Base-by-base conservation (phyloP, 2,888 invertebrate species). In the Microctonus aethiopoides region DNA sequence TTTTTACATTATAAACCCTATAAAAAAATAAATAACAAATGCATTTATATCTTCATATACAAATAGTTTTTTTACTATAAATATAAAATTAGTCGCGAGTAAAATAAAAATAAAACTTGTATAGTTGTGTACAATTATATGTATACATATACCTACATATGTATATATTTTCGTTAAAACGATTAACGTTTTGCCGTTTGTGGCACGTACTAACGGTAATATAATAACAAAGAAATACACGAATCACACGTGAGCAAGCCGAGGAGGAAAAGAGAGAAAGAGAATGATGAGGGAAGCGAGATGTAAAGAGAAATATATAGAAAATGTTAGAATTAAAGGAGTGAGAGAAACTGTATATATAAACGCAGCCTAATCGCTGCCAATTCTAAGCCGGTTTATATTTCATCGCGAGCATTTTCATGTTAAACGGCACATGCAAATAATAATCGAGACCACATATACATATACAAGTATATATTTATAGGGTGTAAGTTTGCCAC, bases 181-280 rank as follows among this genome's bases (percentile, higher is more conserved):
- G 75, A 76, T 76, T 73, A 76, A 76, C 68, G 68, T 68, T 73
- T 70, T 60, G 71, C 68, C 65, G 71, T 68, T 74, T 70, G 72
- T 66, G 67, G 72, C 75, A 76, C 74, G 75, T 74, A 72, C 72
- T 61, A 57, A 70, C n/a, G 39, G 29, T 74, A 74, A n/a, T n/a
- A n/a, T n/a, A n/a, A 74, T 73, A 74, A 74, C 74, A 74, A 73
- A 73, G 74, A 76, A 73, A 70, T 62, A 64, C 70, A 71, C 72
- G 71, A 74, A 74, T 70, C 64, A 56, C 64, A 60, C 32, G 36
- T 13, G 60, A 41, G n/a, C n/a, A n/a, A n/a, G n/a, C n/a, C n/a
- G n/a, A n/a, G n/a, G n/a, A 46, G 16, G 39, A 34, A 62, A 22
- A 64, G 56, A 51, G 70, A 68, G 59, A 61, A 54, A 41, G 54